phyloP scores from a whole-genome alignment of 2,797 vertebrate species.

The Labeo calbasu region DNA sequence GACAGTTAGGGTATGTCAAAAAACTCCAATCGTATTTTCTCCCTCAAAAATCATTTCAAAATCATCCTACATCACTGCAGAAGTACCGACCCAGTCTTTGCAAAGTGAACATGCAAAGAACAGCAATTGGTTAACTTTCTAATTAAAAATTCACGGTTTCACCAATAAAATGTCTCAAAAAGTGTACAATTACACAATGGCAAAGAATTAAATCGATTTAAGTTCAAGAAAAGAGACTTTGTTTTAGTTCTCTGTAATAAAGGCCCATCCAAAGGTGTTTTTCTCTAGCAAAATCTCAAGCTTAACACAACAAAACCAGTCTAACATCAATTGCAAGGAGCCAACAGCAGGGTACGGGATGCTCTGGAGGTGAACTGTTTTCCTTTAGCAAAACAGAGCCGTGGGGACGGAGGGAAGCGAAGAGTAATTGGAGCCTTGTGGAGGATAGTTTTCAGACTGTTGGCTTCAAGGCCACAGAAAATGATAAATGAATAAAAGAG shows the following conservation, averaged over 20 bases:
- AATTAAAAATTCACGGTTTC: background rate
- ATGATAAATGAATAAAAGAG: constrained; percentile 63
- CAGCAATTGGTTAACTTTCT: background rate
- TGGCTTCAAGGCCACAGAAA: constrained; percentile 49
- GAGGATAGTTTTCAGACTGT: constrained; percentile 32
- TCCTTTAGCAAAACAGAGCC: constrained; percentile 5
- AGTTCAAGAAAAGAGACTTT: background rate
- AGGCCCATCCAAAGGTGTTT: background rate
- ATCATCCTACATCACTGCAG: too few species aligned
- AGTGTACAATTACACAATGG: too few species aligned
- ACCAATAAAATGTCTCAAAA: background rate
- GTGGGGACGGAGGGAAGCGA: constrained; percentile 5
- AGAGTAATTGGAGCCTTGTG: constrained; percentile 45
- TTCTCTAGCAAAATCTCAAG: background rate
- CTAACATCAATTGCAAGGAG: background rate
- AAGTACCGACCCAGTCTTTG: too few species aligned
- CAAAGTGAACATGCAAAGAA: too few species aligned
- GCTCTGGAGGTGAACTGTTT: constrained; percentile 28
- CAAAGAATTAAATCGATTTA: background rate
- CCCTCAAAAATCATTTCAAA: too few species aligned
- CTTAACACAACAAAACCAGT: constrained; percentile 12
- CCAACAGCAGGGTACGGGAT: constrained; percentile 3
- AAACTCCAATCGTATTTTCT: too few species aligned
- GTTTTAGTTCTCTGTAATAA: background rate
- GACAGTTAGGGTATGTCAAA: too few species aligned